Conservation (phyloP, 92 coral and sea anemone species). For the Scolanthus callimorphus region DNA sequence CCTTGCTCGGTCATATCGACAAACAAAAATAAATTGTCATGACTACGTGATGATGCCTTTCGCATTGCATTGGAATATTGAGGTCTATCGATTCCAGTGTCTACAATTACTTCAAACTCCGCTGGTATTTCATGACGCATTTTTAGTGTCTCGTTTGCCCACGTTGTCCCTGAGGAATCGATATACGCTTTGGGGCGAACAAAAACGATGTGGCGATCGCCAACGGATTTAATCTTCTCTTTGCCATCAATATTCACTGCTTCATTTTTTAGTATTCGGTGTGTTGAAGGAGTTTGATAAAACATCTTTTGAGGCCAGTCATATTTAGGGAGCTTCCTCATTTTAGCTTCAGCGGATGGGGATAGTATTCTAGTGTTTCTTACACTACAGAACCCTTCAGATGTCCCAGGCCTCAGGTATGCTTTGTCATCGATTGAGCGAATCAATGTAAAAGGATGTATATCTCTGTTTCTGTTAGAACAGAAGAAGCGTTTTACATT, state of each 20-base stretch:
- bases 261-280: conserved; percentile 31
- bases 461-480: conserved; percentile 12
- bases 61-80: conserved; percentile 30
- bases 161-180: too few relatives aligned
- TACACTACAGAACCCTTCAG: too few relatives aligned
- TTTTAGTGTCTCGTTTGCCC: too few relatives aligned
- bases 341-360: conserved; percentile 28
- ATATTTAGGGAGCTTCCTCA: conserved; percentile 59
- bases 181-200: too few relatives aligned
- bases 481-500: conserved; percentile 38
- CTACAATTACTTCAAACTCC: too few relatives aligned
- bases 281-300: conserved; percentile 57
- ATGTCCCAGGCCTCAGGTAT: too few relatives aligned
- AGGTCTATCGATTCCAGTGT: conserved; percentile 24
- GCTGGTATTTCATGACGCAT: too few relatives aligned
- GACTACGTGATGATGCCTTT: conserved; percentile 31
- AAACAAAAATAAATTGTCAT: conserved; percentile 36
- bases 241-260: conserved; percentile 23
- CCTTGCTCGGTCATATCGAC: conserved; percentile 36
- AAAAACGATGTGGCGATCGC: too few relatives aligned
- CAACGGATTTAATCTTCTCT: conserved; percentile 31
- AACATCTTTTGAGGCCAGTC: conserved; percentile 60
- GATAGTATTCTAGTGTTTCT: too few relatives aligned
- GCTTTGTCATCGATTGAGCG: conserved; percentile 45
- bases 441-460: conserved; percentile 28